Evolutionary conservation across 2,888 invertebrate species (phyloP).

Genomic region (Catocala sponsa): DNA sequence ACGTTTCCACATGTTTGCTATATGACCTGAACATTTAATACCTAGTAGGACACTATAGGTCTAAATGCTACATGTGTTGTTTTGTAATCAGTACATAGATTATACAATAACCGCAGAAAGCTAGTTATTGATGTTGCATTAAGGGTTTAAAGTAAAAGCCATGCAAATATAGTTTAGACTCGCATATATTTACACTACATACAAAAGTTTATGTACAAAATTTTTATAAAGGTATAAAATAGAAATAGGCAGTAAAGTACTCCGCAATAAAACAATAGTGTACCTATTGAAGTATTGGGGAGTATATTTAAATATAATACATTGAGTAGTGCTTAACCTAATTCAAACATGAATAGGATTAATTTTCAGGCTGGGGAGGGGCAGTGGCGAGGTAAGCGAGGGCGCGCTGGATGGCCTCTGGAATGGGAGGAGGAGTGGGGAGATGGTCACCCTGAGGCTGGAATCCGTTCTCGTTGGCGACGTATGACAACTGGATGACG

Average conservation of each 20-base stretch:
- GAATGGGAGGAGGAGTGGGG: conserved; percentile 91
- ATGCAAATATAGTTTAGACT: conserved; percentile 5
- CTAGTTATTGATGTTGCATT: not conserved
- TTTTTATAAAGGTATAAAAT: conserved; percentile 15
- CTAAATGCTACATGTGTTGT: conserved; percentile 6
- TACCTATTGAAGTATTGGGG: conserved; percentile 28
- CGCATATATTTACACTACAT: conserved; percentile 18
- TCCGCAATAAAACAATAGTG: conserved; percentile 29
- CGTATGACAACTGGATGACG: conserved; percentile 88
- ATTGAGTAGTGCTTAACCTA: conserved; percentile 46
- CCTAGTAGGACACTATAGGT: not conserved
- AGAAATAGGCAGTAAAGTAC: conserved; percentile 37
- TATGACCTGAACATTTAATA: not conserved
- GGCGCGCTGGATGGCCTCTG: conserved; percentile 90
- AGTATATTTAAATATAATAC: conserved; percentile 34
- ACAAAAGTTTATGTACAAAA: conserved; percentile 42
- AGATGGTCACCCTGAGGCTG: conserved; percentile 89
- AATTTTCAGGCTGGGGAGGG: conserved; percentile 82
- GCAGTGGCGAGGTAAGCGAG: conserved; percentile 90
- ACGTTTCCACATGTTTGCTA: conserved; percentile 4
- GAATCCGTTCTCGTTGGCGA: conserved; percentile 92
- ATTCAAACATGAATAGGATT: conserved; percentile 35
- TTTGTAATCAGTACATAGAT: conserved; percentile 3
- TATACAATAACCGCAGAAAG: not conserved
- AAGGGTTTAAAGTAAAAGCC: not conserved